Percentiles rank a stretch among this genome's conserved stretches.
Conservation (phyloP, 64 coral and sea anemone species). For the Acropora tenuis region DNA sequence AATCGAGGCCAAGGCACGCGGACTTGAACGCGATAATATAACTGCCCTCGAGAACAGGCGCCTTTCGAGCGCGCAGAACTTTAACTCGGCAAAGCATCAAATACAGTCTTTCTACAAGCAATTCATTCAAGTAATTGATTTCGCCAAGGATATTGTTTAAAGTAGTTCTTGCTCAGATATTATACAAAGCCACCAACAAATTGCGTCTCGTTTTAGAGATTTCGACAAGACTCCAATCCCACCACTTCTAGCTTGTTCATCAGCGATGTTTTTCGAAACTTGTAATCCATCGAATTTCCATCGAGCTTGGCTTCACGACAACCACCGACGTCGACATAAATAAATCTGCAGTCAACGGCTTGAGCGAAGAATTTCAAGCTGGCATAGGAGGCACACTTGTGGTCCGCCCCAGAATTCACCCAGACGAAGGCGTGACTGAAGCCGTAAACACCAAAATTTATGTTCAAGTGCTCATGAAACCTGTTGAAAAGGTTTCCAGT, state of each 20-base stretch:
- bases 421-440: not conserved
- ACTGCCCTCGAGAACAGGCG: not conserved
- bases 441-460: not conserved
- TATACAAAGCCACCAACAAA: not conserved
- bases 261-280: not conserved
- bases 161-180: not conserved
- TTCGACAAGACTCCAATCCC: not conserved
- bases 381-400: not conserved
- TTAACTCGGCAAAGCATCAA: not conserved
- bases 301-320: not conserved
- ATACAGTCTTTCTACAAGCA: not conserved
- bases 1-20: not conserved
- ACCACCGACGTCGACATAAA: not conserved
- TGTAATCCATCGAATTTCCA: not conserved
- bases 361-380: not conserved
- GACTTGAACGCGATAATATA: not conserved
- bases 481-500: not conserved
- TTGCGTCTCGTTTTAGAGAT: not conserved
- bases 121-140: not conserved
- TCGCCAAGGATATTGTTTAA: not conserved
- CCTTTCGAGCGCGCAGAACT: not conserved
- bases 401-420: not conserved
- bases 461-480: not conserved
- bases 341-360: not conserved
- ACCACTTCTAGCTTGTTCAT: not conserved